Base-by-base conservation (phyloP, 1,140 invertebrate genomes). In the Musca vetustissima region DNA sequence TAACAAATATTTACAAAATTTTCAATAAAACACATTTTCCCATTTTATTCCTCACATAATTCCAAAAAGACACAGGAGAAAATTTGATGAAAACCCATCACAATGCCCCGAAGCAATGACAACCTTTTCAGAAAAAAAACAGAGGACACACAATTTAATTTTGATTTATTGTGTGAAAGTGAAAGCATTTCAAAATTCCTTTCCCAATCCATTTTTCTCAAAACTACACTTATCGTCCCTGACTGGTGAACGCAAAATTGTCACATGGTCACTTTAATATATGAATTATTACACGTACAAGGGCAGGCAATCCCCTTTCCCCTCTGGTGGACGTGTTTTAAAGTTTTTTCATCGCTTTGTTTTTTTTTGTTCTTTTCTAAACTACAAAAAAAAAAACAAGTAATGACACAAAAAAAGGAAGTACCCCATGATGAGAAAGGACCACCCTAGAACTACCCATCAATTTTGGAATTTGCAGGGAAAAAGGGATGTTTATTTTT, bases 151-250 rank as follows among this genome's bases (percentile, higher is more conserved):
- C 28, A 61, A 61, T 61, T 61, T 61, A 61, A 61, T 61, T 61
- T 61, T 61, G 57, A 61, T 61, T 61, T 61, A 61, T 61, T 61
- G 57, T 61, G 57, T 61, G 57, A 61, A 61, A 61, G 57, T 36
- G 53, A 57, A 57, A 57, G 25, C 25, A 57, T 21, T 22, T 9
- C 21, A 9, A 22, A 1, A 52, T 52, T 52, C 49, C 7, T 21
- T 17, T 52, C 9, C 21, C 19, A n/a, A n/a, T n/a, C n/a, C n/a
- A 52, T 52, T 43, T 61, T 21, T 28, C 28, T 61, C 57, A 36
- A 19, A 59, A 9, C n/a, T 8, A 13, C 1, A 43, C 36, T 13
- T 43, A 61, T 15, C 24, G n/a, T 28, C 57, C 57, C 28, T 43
- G 17, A 7, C 36, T 32, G 25, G 7, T 59, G 14, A 59, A n/a